Conservation (phyloP, 1,140 invertebrate genomes). For the Arctopsyche grandis region DNA sequence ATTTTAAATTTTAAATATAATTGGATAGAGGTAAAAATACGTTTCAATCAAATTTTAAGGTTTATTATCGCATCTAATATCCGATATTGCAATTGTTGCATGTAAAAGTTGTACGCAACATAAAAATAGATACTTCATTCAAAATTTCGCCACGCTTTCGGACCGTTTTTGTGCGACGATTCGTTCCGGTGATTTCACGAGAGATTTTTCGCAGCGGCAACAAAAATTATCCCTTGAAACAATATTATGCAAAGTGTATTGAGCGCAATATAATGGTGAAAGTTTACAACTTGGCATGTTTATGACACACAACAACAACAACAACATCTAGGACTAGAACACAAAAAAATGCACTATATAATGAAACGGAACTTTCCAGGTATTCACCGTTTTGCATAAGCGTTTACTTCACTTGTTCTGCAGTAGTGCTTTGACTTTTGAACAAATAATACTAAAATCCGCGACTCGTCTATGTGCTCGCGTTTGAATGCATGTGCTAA, state of each 20-base stretch:
- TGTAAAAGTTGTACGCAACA: no score
- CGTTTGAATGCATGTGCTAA: neutral
- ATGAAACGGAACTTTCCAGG: conserved; percentile 30
- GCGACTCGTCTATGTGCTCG: neutral
- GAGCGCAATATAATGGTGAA: conserved; percentile 41
- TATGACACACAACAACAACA: conserved; percentile 25
- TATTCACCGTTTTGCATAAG: conserved; percentile 32
- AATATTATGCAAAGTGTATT: conserved; percentile 39
- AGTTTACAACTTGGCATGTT: conserved; percentile 34
- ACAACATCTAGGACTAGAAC: neutral
- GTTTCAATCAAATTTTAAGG: no score
- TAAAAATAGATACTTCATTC: neutral
- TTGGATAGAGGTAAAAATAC: no score
- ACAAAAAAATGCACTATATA: neutral
- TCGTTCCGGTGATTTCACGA: neutral
- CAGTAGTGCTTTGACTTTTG: conserved; percentile 12
- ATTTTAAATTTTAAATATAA: no score
- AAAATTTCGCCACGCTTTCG: conserved; percentile 4
- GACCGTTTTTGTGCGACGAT: conserved; percentile 8
- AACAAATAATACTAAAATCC: neutral
- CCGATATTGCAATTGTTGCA: no score
- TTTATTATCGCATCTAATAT: no score
- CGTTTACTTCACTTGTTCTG: neutral
- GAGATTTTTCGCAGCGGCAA: neutral
- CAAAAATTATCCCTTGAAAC: conserved; percentile 33